These are phyloP conservation scores for Gobio occitaniae DNA, from an alignment of 2,797 vertebrate genomes.

Conservation along the genomic window DNA sequence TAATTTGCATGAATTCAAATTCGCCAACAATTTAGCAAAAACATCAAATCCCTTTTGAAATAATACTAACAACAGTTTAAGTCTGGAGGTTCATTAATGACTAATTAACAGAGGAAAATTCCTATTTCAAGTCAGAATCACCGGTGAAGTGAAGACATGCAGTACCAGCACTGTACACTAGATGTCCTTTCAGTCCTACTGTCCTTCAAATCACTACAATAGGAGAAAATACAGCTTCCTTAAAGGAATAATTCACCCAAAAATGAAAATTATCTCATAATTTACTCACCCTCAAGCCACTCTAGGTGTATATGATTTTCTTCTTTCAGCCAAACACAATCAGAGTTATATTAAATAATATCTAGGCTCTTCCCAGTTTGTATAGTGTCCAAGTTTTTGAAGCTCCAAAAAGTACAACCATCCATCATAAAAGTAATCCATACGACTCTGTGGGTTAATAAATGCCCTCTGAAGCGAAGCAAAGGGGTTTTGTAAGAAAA, in stretches of 20 bases:
- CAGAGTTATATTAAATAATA: background rate
- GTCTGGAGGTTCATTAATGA: slow-evolving; percentile 11
- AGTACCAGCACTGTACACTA: slow-evolving; percentile 59
- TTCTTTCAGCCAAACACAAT: background rate
- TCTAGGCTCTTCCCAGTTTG: background rate
- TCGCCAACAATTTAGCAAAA: slow-evolving; percentile 4
- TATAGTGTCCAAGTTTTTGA: background rate
- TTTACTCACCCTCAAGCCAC: background rate
- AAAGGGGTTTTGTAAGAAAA: background rate
- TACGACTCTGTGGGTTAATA: background rate
- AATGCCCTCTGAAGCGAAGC: background rate
- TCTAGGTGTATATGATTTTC: background rate
- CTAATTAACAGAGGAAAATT: slow-evolving; percentile 7
- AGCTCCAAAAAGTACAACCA: background rate
- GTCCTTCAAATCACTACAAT: background rate
- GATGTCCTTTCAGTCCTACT: slow-evolving; percentile 58
- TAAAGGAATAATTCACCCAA: background rate
- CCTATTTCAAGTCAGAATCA: background rate
- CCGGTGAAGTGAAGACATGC: background rate
- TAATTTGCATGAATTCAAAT: slow-evolving; percentile 1
- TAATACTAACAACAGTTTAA: slow-evolving; percentile 16
- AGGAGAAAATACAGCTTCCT: slow-evolving; percentile 9
- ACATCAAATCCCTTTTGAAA: slow-evolving; percentile 6
- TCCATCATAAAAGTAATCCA: background rate
- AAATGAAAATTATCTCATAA: background rate